Conservation (phyloP, 2,888 invertebrate species). For the Eueremaeus valkanovi region DNA sequence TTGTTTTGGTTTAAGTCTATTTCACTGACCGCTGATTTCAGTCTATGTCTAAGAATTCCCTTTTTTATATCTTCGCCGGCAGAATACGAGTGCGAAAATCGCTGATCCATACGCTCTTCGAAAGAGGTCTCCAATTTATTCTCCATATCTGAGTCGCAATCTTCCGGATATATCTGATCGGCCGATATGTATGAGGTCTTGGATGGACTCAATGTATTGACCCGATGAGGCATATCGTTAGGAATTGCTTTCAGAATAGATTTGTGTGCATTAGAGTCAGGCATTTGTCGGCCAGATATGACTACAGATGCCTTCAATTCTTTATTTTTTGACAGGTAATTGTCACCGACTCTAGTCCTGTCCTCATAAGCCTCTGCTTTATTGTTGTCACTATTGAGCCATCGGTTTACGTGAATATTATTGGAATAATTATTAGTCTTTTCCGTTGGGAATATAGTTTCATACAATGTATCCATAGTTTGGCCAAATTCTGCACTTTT, state of each 20-base stretch:
- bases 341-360: not conserved
- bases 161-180: conserved; percentile 29
- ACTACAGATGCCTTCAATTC: not conserved
- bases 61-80: conserved; percentile 3
- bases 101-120: not conserved
- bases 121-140: not conserved
- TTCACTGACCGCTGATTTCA: conserved; percentile 23
- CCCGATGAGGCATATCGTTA: not conserved
- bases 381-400: not conserved
- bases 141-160: not conserved
- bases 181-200: not conserved
- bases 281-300: not conserved
- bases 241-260: not conserved
- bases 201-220: not conserved
- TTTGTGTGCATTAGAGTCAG: not conserved
- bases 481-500: not conserved
- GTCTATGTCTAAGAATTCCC: not conserved
- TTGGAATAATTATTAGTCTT: not conserved
- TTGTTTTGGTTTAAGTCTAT: not conserved
- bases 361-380: not conserved
- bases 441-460: conserved; percentile 11
- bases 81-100: conserved; percentile 18
- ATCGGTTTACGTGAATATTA: not conserved
- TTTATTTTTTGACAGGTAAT: not conserved
- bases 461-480: conserved; percentile 6